Base-by-base conservation (phyloP, 2,888 invertebrate genomes). In the Nebria brevicollis region DNA sequence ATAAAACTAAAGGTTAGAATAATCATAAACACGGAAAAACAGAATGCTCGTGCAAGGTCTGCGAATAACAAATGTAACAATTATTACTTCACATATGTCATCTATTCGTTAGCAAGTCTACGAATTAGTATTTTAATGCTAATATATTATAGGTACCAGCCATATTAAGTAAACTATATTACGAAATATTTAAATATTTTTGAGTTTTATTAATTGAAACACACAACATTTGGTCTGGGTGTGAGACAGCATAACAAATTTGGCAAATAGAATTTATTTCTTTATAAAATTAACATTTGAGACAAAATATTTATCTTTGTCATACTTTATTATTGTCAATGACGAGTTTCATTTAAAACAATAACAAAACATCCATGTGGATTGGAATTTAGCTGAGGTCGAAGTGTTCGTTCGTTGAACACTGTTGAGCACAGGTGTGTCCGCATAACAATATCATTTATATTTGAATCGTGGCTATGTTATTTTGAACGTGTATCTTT, bases 391-490 rank as follows among this genome's bases (percentile, higher is more conserved):
- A 54, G 54, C 54, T 54, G 54, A 54, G 11, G 70, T 70, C 70
- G 70, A 34, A 26, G 25, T 70, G 7, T 54, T 13, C 13, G 54
- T 54, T 13, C 7, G 54, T 54, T 70, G n/a, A 34, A 34, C 34
- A 15, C 15, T 70, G 20, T 20, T 20, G 20, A 20, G 20, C 70
- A 26, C 70, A 70, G 70, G 70, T 70, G 70, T 70, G 70, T 70
- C 26, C 26, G 70, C 34, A 34, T 70, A 26, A 70, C 70, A 25
- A 70, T 70, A 70, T 26, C 70, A 70, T 70, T 70, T 70, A 70
- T 26, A 70, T 70, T 70, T 70, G 70, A 70, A 70, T 70, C 25
- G 25, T 70, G 20, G 54, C 70, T 20, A 26, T 34, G 70, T 34
- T 70, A 70, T 70, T 70, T 70, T 70, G 25, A 70, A 70, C 70